phyloP scores from a whole-genome alignment of 2,888 invertebrate genomes.

The Epinotia brunnichana region DNA sequence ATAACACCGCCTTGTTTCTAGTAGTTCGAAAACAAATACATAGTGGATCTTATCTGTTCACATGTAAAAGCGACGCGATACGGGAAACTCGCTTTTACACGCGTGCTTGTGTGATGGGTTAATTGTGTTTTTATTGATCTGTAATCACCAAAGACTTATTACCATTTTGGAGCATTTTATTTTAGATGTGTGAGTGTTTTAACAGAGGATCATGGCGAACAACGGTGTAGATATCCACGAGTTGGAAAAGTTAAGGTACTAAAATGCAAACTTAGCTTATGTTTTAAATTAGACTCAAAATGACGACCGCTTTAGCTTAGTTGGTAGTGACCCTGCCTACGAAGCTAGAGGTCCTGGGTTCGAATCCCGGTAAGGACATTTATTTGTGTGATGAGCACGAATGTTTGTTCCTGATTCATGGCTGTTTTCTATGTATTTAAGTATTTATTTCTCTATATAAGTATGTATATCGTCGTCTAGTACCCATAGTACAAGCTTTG shows the following conservation, averaged over 20 bases:
- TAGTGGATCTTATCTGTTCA: slow-evolving; percentile 71
- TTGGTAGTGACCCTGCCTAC: too few relatives aligned
- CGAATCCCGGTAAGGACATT: too few relatives aligned
- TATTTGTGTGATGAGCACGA: too few relatives aligned
- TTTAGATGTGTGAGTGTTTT: slow-evolving; percentile 36
- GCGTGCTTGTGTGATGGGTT: slow-evolving; percentile 63
- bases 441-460: too few relatives aligned
- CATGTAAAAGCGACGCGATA: slow-evolving; percentile 65
- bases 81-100: slow-evolving; percentile 61
- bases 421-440: too few relatives aligned
- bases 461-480: too few relatives aligned
- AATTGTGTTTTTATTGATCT: slow-evolving; percentile 45
- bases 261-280: too few relatives aligned
- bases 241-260: slow-evolving; percentile 72
- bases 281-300: too few relatives aligned
- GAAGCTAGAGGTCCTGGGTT: too few relatives aligned
- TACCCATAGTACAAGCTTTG: too few relatives aligned
- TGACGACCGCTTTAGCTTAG: too few relatives aligned
- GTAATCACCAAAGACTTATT: slow-evolving; percentile 45
- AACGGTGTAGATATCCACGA: slow-evolving; percentile 69
- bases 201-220: slow-evolving; percentile 63
- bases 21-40: slow-evolving; percentile 58
- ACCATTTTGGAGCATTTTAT: slow-evolving; percentile 40
- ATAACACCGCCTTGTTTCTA: slow-evolving; percentile 65
- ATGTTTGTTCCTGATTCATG: too few relatives aligned